These are phyloP conservation scores for Desmodus rotundus DNA, from an alignment of 2,113 vertebrate genomes.

Conservation along the genomic window DNA sequence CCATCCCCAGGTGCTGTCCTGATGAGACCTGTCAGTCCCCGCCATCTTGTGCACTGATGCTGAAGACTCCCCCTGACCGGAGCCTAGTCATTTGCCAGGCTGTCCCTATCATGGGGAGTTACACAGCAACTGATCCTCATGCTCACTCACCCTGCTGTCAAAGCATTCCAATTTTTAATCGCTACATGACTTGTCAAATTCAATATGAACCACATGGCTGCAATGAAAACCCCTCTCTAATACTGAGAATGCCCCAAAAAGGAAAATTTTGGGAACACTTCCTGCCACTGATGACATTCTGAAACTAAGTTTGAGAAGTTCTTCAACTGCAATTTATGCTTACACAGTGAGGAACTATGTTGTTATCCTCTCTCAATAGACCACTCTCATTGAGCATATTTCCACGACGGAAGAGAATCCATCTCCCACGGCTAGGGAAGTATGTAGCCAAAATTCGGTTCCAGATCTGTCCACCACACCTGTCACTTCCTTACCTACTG, in stretches of 20 bases:
- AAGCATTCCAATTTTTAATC: constrained; percentile 98
- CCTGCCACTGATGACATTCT: constrained; percentile 48
- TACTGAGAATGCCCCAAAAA: constrained; percentile 82
- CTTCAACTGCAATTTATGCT: neutral
- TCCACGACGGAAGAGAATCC: neutral
- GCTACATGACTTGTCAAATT: constrained; percentile 95
- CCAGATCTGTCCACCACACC: constrained; percentile 4
- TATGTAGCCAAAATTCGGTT: neutral
- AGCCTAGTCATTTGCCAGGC: constrained; percentile 92
- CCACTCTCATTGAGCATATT: neutral
- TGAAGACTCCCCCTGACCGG: constrained; percentile 92
- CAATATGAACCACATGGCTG: constrained; percentile 89
- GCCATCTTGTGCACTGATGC: constrained; percentile 89
- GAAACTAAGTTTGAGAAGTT: constrained; percentile 42
- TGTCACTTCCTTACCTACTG: constrained; percentile 41
- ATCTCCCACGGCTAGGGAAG: neutral
- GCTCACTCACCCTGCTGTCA: constrained; percentile 95
- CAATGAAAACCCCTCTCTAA: constrained; percentile 87
- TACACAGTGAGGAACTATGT: neutral
- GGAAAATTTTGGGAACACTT: constrained; percentile 53
- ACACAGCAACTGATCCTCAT: constrained; percentile 95
- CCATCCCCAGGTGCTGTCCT: constrained; percentile 73
- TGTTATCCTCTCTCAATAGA: neutral
- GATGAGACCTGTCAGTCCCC: constrained; percentile 86
- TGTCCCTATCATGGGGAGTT: constrained; percentile 94